These are phyloP conservation scores for Argynnis bischoffii DNA, from an alignment of 2,888 invertebrate genomes.

Conservation along the genomic window DNA sequence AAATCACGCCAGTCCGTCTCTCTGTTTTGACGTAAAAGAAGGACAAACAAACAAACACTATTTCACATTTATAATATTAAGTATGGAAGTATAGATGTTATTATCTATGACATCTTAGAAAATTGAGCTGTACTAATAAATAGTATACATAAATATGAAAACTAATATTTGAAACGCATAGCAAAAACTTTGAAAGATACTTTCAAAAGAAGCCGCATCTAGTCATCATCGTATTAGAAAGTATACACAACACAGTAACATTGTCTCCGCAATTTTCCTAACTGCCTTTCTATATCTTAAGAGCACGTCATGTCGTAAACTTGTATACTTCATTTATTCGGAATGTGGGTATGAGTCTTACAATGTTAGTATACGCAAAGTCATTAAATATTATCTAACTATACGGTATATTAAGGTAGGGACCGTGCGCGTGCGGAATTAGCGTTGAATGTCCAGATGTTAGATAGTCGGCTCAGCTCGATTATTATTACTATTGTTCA, in stretches of 20 bases:
- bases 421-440: background rate
- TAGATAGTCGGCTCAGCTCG: no score
- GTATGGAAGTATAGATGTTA: no score
- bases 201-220: constrained; percentile 1
- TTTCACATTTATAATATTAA: no score
- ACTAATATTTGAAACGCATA: background rate
- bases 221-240: constrained; percentile 7
- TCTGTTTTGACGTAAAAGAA: no score
- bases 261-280: constrained; percentile 22
- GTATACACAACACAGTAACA: constrained; percentile 6
- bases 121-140: background rate
- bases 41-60: no score
- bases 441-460: no score
- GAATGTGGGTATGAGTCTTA: background rate
- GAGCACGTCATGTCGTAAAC: constrained; percentile 19
- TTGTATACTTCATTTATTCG: constrained; percentile 23
- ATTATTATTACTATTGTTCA: no score
- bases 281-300: constrained; percentile 23
- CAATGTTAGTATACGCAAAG: background rate
- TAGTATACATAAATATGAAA: background rate
- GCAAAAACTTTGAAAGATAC: no score
- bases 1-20: no score
- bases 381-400: constrained; percentile 15
- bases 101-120: no score
- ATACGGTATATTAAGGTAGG: background rate